Base-by-base conservation (phyloP, 2,797 vertebrate species). In the Chanos chanos region DNA sequence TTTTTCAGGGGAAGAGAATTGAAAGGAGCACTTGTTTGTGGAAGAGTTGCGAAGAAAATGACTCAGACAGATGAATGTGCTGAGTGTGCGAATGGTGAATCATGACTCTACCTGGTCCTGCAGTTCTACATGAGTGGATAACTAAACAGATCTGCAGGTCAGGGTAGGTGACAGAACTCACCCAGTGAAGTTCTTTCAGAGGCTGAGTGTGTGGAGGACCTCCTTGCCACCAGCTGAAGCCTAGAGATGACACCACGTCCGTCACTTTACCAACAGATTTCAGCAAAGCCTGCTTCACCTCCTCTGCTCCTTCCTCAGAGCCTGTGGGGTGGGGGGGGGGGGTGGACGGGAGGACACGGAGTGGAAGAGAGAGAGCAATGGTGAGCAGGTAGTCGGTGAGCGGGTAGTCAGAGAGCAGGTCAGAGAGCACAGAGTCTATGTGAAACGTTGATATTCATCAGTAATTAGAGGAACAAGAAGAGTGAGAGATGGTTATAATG, bases 201-300 rank as follows among this genome's bases (percentile, higher is more conserved):
- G 86, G 45, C 84, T 94, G 92, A 1, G 85, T 90, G 71, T 92
- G 91, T 0, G 91, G 91, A 0, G 89, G 87, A 1, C 91, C 91
- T 1, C 89, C 87, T 75, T 92, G 90, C 91, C 91, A 92, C 91
- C 90, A 93, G 70, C 90, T 92, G 85, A 93, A 92, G 54, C 92
- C 91, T 75, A 93, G 74, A 51, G 88, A 90, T 2, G 90, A 92
- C 15, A 92, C 83, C 2, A 93, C 63, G n/a, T 93, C 91, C 0
- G 91, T 92, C 72, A 92, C 86, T 72, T 85, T 88, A 5, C 88
- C 90, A 39, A 87, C 86, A 1, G 65, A 72, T 68, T 83, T 77
- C 68, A 91, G 74, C 64, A 94, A 70, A 8, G 47, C 73, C 64
- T 80, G 75, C 56, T 89, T 91, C 0, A 66, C 89, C 60, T 80